Evolutionary conservation across 2,113 vertebrate genomes (phyloP), one percentile per base, ranked within the genome.

Genomic region (Ivindomyrus marchei): DNA sequence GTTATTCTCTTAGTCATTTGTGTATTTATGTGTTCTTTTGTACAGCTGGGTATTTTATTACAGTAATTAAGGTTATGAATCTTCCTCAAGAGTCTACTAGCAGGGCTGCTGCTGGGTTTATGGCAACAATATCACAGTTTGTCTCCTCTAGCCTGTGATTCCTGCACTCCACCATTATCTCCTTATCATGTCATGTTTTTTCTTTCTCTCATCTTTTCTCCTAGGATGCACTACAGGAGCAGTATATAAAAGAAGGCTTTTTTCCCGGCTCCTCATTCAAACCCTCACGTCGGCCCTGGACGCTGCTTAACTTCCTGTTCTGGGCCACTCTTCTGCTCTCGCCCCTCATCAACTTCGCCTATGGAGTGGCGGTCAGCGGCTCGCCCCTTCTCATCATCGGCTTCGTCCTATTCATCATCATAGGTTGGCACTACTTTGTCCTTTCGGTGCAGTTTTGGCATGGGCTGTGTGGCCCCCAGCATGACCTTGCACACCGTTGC

Each of bases 291-390:
- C 94, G 98, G 91, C 96, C 93, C 0, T 99, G 98, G 98, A 97
- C 98, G 0, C 96, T 99, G 90, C 95, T 99, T 36, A 99, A 99
- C 93, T 99, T 99, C 92, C 93, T 99, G 87, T 98, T 96, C 94
- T 99, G 98, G 98, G 98, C 98, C 92, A 97, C 97, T 0, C 58
- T 99, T 50, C 97, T 99, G 74, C 97, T 99, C 8, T 99, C 98
- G 0, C 98, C 98, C 5, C 98, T 99, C 66, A 97, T 99, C 94
- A 98, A 96, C 8, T 99, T 99, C 85, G 97, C 96, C 86, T 96
- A 97, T 56, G 98, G 97, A 10, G 97, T 99, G 92, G 97, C 95
- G 17, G 96, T 98, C 94, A 99, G 98, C 9, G 98, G 98, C 88
- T 99, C 98, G 5, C 98, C 98, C 1, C 96, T 99, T 39, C 97